Evolutionary conservation across 92 coral and sea anemone species (phyloP).

Genomic region (Scolanthus callimorphus): DNA sequence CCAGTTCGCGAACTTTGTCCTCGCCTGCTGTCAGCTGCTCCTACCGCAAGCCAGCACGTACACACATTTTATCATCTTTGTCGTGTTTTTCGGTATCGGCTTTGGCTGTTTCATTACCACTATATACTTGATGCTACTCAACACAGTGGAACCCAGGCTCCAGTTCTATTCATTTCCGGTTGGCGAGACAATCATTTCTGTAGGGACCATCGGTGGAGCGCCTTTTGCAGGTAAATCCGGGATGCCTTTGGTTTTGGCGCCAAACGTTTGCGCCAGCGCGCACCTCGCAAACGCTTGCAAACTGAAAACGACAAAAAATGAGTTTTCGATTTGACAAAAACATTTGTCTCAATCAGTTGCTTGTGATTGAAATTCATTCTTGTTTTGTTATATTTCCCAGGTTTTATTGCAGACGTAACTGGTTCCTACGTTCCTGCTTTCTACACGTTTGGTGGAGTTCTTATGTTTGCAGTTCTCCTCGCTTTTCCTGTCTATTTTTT

Average conservation of each 20-base stretch:
- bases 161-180: slow-evolving; percentile 9
- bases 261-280: too few species aligned
- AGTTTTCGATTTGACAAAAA: too few species aligned
- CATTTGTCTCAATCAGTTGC: too few species aligned
- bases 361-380: too few species aligned
- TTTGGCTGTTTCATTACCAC: slow-evolving; percentile 11
- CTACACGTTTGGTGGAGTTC: slow-evolving; percentile 3
- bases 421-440: slow-evolving; percentile 11
- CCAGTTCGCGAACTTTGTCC: background rate
- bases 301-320: too few species aligned
- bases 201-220: slow-evolving; percentile 9
- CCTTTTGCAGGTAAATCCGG: slow-evolving; percentile 16
- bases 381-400: slow-evolving; percentile 1
- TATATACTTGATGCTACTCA: slow-evolving; percentile 2
- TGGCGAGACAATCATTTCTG: slow-evolving; percentile 11
- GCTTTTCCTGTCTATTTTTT: slow-evolving; percentile 2
- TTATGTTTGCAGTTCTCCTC: background rate
- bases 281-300: too few species aligned
- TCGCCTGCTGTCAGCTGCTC: slow-evolving; percentile 3
- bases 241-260: too few species aligned
- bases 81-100: background rate
- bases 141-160: slow-evolving; percentile 13
- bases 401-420: slow-evolving; percentile 8
- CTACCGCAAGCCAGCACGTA: background rate
- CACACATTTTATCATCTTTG: slow-evolving; percentile 1